Conservation (phyloP, 2,797 vertebrate genomes). For the Platalea minor region DNA sequence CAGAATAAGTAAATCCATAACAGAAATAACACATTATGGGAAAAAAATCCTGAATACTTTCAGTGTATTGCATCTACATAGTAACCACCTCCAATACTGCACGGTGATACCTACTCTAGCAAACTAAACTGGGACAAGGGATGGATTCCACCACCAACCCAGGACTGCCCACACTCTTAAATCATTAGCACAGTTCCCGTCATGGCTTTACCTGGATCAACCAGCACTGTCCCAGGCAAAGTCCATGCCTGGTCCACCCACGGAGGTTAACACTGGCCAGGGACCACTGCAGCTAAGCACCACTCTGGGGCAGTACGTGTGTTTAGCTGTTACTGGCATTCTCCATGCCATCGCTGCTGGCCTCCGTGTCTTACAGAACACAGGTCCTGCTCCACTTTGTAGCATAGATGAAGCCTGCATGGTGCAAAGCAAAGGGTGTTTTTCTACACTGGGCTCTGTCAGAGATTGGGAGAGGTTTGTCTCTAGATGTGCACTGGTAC, state of each 20-base stretch:
- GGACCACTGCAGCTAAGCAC: neutral
- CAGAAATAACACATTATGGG: neutral
- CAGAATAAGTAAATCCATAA: neutral
- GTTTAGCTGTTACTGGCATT: neutral
- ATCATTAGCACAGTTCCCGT: neutral
- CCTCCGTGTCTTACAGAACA: neutral
- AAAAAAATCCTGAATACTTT: neutral
- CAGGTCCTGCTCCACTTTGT: neutral
- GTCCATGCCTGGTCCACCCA: neutral
- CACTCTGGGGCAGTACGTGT: fast-evolving
- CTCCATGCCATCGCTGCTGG: neutral
- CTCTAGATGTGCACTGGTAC: neutral
- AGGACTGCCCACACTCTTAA: neutral
- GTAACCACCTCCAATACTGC: neutral
- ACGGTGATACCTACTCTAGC: neutral
- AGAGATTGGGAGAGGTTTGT: neutral
- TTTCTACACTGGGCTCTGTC: neutral
- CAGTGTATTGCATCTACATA: neutral
- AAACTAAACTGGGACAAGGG: neutral
- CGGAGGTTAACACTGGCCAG: neutral
- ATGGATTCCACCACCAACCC: neutral
- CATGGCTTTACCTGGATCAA: neutral
- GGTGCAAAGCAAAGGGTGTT: neutral
- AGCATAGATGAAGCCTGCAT: neutral
- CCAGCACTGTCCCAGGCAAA: neutral